Base-by-base conservation (phyloP, 2,888 invertebrate species). In the Meandrusa payeni region DNA sequence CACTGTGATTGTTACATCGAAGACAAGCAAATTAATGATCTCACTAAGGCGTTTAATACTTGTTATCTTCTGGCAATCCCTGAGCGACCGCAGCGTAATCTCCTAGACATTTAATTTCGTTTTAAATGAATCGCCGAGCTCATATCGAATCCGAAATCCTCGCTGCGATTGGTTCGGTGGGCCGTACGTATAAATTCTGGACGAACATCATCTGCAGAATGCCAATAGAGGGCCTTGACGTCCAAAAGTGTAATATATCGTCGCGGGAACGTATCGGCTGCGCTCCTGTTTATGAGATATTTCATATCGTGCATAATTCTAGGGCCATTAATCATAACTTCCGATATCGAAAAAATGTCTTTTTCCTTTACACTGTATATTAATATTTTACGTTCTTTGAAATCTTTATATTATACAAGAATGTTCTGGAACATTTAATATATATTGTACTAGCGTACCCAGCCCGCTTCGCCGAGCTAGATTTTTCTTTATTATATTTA, bases 191-290 rank as follows among this genome's bases (percentile, higher is more conserved):
- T 74, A 76, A 76, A 77, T 76, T 76, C 59, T 65, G 61, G 65
- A 67, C 64, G 68, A 73, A 76, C 65, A 73, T 75, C 75, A 76
- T 76, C 73, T 68, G 72, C 73, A 76, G 76, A 75, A 79, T 78
- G 76, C 74, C 74, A 83, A 81, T 80, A 76, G 69, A 61, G 61
- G 66, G 70, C 72, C 72, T 69, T 75, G 73, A 74, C 76, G 82
- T 81, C 81, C 76, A 73, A 75, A 79, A 69, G 65, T 59, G 66
- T 85, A 83, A 86, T 83, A 81, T 83, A 86, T 86, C 72, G 83
- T 59, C 53, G 62, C 64, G 61, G 64, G 64, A 62, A 64, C 69
- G 71, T 58, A 59, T 60, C 54, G 53, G 59, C 55, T 51, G 46
- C 51, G 47, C 68, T 70, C 63, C 76, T 85, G 80, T 83, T 81